Evolutionary conservation across 2,113 vertebrate species (phyloP).

Genomic region (Haemorhous mexicanus): DNA sequence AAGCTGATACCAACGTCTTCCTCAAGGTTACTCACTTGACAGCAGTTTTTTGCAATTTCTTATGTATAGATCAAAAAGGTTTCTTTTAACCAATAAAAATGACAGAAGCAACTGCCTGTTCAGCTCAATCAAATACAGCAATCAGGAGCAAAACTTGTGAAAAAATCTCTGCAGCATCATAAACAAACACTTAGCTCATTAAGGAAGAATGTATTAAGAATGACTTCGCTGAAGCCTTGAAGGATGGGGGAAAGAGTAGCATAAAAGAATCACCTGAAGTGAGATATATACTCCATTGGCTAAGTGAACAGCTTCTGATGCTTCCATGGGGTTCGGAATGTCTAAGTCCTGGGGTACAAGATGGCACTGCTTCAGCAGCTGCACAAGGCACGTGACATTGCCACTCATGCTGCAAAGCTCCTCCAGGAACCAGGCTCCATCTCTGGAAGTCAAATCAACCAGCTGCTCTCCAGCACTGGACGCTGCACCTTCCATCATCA

Average conservation of each 20-base stretch:
- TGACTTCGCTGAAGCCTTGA: not conserved
- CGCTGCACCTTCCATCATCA: slow-evolving; percentile 96
- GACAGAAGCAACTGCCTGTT: not conserved
- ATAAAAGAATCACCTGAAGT: slow-evolving; percentile 81
- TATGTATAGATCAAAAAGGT: not conserved
- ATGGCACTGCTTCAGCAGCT: slow-evolving; percentile 90
- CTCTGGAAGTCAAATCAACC: slow-evolving; percentile 90
- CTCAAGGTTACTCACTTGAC: not conserved
- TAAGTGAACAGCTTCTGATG: slow-evolving; percentile 88
- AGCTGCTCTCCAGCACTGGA: slow-evolving; percentile 93
- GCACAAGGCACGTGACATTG: slow-evolving; percentile 88
- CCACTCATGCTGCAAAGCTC: slow-evolving; percentile 97
- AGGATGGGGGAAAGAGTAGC: not conserved
- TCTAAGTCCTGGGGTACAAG: slow-evolving; percentile 91
- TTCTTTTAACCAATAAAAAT: not conserved
- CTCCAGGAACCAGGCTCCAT: slow-evolving; percentile 97
- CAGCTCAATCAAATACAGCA: not conserved
- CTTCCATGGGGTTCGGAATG: slow-evolving; percentile 84
- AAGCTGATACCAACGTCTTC: not conserved
- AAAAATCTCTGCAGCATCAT: not conserved
- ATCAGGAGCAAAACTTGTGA: not conserved
- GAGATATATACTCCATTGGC: slow-evolving; percentile 94
- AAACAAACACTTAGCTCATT: not conserved
- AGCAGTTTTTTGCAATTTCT: not conserved
- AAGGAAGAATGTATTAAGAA: not conserved